Base-by-base conservation (phyloP, 92 coral and sea anemone genomes). In the Plumapathes pennacea region DNA sequence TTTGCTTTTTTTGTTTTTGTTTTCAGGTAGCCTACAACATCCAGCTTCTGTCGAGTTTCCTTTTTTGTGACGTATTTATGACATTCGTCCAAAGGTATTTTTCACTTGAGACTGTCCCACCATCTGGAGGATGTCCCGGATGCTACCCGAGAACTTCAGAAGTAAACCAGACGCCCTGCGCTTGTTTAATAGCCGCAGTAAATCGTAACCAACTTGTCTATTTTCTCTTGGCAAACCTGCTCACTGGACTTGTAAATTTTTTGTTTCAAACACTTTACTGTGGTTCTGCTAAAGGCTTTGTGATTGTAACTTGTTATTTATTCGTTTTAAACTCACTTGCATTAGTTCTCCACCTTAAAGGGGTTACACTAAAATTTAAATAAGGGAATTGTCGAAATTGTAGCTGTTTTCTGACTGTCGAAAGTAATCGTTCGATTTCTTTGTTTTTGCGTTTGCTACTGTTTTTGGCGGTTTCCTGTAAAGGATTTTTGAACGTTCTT, bases 21-120 rank as follows among this genome's bases (percentile, higher is more conserved):
- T 69, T 40, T 9, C 74, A 90, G 97, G 80, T 87, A 72, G 90
- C 88, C 21, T 90, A 82, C 76, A 91, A 84, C 69, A 54, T 84
- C 6, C 97, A 83, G 38, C 45, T 91, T 5, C 84, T 91, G 5
- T 36, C 86, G 45, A 61, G 82, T 50, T 88, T 91, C 50, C 84
- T 91, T 26, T 47, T 78, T 18, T 82, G 63, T 9, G 97, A 91
- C 50, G 47, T 91, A n/a, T 12, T 88, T 4, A 29, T 80, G 46
- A 65, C 84, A 40, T 56, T 44, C n/a, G 66, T 76, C 18, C 63
- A 56, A 34, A 54, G 50, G 42, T 20, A 54, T 26, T 54, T 47
- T 22, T 46, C 56, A 37, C 44, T 69, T 34, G 54, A 52, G 7
- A 57, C 50, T 32, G 59, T 56, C 18, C 34, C 67, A 20, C 41